Base-by-base conservation (phyloP, 2,888 invertebrate genomes). In the Torymus aiolomorphi region DNA sequence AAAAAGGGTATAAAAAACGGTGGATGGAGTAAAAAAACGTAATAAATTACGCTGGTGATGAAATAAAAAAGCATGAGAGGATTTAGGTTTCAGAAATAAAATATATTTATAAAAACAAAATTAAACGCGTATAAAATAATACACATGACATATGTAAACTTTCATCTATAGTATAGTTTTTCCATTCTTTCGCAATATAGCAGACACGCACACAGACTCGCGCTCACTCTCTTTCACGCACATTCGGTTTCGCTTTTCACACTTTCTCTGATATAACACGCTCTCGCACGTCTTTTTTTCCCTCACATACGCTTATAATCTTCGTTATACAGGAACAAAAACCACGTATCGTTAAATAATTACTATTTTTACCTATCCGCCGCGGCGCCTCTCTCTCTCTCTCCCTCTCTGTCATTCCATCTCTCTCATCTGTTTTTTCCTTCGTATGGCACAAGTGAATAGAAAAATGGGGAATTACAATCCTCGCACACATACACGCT, bases 91-190 rank as follows among this genome's bases (percentile, higher is more conserved):
- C 81, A 82, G 88, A 88, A 89, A 89, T 89, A 89, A 89, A 89
- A 89, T 89, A 89, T 89, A 89, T 89, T 89, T 89, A 88, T 88
- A 89, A 89, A 88, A 89, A 88, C 88, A 89, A 87, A 89, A 88
- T 88, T 84, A 87, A 89, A 89, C 87, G 85, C 86, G 86, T 87
- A 87, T 89, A 88, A 88, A 89, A 89, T 88, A 88, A 89, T 89
- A 89, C 88, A 88, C 42, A 42, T 42, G 8, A 8, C 42, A 82
- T 78, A 88, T 84, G 85, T 86, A 73, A 86, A 85, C 83, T 83
- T 76, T 82, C 82, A 80, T 83, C 80, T 72, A 42, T 42, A 80
- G 72, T 83, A 83, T 73, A 49, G 31, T 51, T 42, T 56, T 63
- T 61, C 42, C 31, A 70, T 57, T 51, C 70, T 70, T 16, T 67